A percentile compares a stretch with the other conserved stretches of the same genome.
These are phyloP conservation scores for Ichneumon xanthorius DNA, from an alignment of 2,888 invertebrate species.

Conservation along the genomic window DNA sequence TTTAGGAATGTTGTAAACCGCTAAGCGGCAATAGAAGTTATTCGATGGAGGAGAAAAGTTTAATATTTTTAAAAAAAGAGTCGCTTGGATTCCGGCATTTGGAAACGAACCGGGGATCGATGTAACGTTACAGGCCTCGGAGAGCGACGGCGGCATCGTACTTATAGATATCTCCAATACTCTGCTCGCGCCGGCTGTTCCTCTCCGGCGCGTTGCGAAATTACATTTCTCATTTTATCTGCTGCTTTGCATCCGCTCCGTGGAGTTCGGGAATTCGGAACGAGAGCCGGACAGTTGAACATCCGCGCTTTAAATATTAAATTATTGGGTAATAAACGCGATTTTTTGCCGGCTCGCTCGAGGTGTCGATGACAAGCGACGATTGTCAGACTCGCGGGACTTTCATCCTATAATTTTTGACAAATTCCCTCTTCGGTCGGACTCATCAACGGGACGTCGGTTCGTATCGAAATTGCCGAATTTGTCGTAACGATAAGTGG, in stretches of 20 bases:
- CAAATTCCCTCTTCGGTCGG: background rate
- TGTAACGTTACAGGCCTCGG: background rate
- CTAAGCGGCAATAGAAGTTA: slow-evolving; percentile 3
- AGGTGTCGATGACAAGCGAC: background rate
- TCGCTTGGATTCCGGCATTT: background rate
- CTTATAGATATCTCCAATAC: background rate
- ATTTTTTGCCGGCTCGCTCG: background rate
- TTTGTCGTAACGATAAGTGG: slow-evolving; percentile 17
- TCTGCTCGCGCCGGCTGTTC: background rate
- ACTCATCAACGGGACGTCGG: background rate
- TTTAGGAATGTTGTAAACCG: slow-evolving; percentile 9
- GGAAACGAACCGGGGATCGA: background rate
- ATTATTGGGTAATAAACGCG: background rate
- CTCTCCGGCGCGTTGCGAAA: background rate
- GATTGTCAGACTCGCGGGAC: slow-evolving; percentile 4
- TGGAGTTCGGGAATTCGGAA: background rate
- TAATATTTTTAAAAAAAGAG: background rate
- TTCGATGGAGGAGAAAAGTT: slow-evolving; percentile 1
- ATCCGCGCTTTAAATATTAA: slow-evolving; percentile 10
- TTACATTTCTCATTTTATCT: slow-evolving; percentile 1
- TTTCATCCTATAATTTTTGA: slow-evolving; percentile 4
- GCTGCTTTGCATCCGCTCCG: slow-evolving; percentile 17
- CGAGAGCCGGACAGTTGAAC: slow-evolving; percentile 1
- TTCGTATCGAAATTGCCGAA: background rate
- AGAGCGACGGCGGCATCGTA: background rate